Conservation (phyloP, 2,797 vertebrate genomes). For the Lagorchestes hirsutus region DNA sequence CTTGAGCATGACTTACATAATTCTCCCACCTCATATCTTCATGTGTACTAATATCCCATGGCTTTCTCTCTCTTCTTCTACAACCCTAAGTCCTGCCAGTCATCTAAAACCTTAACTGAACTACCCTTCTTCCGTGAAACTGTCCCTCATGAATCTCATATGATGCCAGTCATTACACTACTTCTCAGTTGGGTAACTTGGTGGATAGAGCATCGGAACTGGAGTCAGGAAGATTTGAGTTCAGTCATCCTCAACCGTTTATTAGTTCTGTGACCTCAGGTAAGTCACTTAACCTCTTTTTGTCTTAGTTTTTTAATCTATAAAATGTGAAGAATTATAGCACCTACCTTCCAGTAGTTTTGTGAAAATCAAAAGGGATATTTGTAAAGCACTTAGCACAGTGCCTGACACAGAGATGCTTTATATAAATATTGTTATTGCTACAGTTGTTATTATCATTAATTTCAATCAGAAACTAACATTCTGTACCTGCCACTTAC, state of each 20-base stretch:
- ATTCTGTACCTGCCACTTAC: not conserved
- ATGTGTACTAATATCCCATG: not conserved
- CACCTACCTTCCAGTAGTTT: not conserved
- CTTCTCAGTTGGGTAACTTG: not conserved
- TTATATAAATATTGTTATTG: not conserved
- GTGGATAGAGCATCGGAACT: not conserved
- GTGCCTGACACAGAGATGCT: not conserved
- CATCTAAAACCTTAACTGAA: not conserved
- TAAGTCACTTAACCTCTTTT: not conserved
- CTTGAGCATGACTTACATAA: not conserved
- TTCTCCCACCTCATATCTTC: not conserved
- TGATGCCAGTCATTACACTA: not conserved
- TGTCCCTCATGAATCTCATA: not conserved
- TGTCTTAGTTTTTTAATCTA: not conserved
- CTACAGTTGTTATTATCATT: no score
- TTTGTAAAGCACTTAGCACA: not conserved
- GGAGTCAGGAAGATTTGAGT: not conserved
- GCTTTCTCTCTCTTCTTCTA: not conserved
- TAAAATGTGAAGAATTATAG: not conserved
- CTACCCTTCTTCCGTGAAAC: not conserved
- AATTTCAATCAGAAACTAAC: not conserved
- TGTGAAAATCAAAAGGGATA: not conserved
- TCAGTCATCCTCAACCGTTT: not conserved
- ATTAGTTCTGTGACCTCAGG: not conserved
- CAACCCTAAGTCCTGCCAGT: not conserved